Evolutionary conservation across 2,888 invertebrate species (phyloP).

Genomic region (Globia sparganii): DNA sequence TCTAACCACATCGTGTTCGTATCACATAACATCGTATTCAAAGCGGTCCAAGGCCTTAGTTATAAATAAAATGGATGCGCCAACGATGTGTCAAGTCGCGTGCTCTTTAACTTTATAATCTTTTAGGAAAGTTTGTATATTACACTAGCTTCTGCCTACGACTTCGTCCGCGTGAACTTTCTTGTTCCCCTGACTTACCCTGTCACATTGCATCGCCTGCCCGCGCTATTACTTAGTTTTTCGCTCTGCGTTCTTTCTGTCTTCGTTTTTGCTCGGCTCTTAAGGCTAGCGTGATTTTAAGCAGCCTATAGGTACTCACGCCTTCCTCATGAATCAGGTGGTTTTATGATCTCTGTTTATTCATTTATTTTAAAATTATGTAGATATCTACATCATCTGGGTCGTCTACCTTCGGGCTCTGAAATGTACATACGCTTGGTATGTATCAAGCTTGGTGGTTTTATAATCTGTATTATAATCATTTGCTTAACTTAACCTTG

Average conservation of each 20-base stretch:
- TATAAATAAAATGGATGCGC: slow-evolving; percentile 34
- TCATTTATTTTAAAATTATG: background rate
- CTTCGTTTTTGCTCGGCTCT: too few relatives aligned
- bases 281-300: too few relatives aligned
- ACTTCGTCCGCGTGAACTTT: too few relatives aligned
- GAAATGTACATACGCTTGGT: background rate
- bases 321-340: too few relatives aligned
- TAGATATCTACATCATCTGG: background rate
- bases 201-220: too few relatives aligned
- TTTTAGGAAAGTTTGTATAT: background rate
- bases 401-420: too few relatives aligned
- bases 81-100: background rate
- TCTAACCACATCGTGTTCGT: background rate
- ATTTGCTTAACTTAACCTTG: too few relatives aligned
- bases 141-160: background rate
- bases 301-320: too few relatives aligned
- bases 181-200: too few relatives aligned
- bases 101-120: slow-evolving; percentile 30
- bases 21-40: slow-evolving; percentile 30
- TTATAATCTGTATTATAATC: too few relatives aligned
- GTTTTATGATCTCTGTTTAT: background rate
- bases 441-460: background rate
- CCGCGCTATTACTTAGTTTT: too few relatives aligned
- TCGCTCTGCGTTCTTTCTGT: too few relatives aligned
- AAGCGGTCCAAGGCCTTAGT: slow-evolving; percentile 33